A percentile compares a stretch with the other conserved stretches of the same genome.
phyloP scores from a whole-genome alignment of 2,113 vertebrate genomes.

The Heterochromis multidens region DNA sequence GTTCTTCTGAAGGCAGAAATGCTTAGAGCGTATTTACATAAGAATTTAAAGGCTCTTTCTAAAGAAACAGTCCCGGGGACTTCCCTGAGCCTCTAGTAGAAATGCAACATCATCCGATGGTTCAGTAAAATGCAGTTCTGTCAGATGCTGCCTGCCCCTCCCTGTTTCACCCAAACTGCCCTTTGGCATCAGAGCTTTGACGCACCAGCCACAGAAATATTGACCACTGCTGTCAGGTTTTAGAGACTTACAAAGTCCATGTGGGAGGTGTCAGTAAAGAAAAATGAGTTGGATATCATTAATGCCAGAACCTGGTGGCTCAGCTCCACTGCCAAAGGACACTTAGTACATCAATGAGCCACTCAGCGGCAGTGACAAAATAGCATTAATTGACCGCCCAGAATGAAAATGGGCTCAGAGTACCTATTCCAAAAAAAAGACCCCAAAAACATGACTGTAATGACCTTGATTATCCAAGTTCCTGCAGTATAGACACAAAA shows the following conservation, averaged over 20 bases:
- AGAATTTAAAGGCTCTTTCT: neutral
- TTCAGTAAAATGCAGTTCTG: too few relatives aligned
- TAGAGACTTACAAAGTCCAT: accelerated
- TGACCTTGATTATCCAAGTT: neutral
- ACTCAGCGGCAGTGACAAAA: neutral
- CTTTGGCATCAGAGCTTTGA: neutral
- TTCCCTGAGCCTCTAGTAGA: neutral
- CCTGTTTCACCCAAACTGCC: accelerated
- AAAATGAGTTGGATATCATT: neutral
- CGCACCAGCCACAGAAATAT: neutral
- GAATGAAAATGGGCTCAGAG: neutral
- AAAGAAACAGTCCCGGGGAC: neutral
- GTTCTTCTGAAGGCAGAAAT: neutral
- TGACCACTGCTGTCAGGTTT: neutral
- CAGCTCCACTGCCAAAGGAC: neutral
- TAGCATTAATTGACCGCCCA: neutral
- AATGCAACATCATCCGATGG: neutral
- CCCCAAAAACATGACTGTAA: neutral
- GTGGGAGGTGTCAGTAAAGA: neutral
- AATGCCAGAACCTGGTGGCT: too few relatives aligned
- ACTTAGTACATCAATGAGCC: neutral
- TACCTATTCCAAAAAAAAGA: neutral
- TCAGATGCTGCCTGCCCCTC: too few relatives aligned
- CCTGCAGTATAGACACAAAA: neutral
- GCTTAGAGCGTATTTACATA: neutral